phyloP scores from a whole-genome alignment of 2,888 invertebrate genomes.

The Pyrrhosoma nymphula region DNA sequence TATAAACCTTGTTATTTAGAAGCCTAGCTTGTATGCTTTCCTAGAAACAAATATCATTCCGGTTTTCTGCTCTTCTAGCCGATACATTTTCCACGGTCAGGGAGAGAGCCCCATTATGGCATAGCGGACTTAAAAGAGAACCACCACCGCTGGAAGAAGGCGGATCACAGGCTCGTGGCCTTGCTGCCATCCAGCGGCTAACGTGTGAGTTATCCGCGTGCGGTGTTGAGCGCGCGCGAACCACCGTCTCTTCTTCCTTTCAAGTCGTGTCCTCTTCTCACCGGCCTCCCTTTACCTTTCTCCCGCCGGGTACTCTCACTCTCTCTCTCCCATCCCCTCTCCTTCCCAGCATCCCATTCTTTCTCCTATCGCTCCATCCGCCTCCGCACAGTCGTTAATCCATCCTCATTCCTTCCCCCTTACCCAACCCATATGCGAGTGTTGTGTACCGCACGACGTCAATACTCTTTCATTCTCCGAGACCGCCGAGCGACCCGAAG shows the following conservation, averaged over 20 bases:
- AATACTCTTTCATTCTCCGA: neutral
- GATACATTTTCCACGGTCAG: no score
- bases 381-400: conserved; percentile 2
- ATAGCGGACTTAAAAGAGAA: no score
- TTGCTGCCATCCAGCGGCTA: conserved; percentile 3
- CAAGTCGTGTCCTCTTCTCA: neutral
- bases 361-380: conserved; percentile 10
- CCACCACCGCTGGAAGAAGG: no score
- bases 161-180: neutral
- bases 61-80: no score
- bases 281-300: neutral
- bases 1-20: no score
- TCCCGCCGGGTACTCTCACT: neutral
- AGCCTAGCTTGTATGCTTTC: no score
- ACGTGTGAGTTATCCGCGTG: neutral
- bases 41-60: no score
- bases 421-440: neutral
- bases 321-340: neutral
- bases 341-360: neutral
- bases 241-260: neutral
- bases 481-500: neutral
- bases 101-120: no score
- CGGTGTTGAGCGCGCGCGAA: neutral
- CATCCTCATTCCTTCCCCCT: neutral
- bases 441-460: neutral